phyloP scores from a whole-genome alignment of 2,797 vertebrate genomes.

The Alfaro cultratus region DNA sequence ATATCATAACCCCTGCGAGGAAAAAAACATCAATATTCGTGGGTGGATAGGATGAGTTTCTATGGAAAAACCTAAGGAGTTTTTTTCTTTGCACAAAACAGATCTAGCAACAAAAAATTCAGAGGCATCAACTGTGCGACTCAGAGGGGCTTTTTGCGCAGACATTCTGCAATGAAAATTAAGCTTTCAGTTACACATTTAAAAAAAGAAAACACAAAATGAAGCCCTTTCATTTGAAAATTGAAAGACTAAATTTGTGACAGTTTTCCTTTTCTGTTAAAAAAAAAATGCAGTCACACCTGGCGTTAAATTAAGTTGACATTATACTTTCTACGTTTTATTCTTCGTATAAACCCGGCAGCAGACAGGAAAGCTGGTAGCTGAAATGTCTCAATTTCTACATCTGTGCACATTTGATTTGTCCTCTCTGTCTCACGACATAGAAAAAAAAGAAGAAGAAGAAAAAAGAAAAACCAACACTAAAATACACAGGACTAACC shows the following conservation, averaged over 20 bases:
- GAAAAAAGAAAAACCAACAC: slow-evolving; percentile 81
- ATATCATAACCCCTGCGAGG: slow-evolving; percentile 99
- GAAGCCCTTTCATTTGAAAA: not conserved
- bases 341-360: slow-evolving; percentile 18
- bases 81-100: slow-evolving; percentile 88
- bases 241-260: not conserved
- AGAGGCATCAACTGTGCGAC: slow-evolving; percentile 94
- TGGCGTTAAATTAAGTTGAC: slow-evolving; percentile 25
- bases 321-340: slow-evolving; percentile 24
- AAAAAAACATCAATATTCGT: slow-evolving; percentile 99
- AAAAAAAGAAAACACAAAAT: not conserved
- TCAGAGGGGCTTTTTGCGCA: slow-evolving; percentile 83
- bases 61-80: slow-evolving; percentile 97
- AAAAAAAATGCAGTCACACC: slow-evolving; percentile 10
- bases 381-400: slow-evolving; percentile 74
- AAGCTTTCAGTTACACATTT: not conserved
- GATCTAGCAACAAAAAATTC: slow-evolving; percentile 87
- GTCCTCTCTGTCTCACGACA: slow-evolving; percentile 83
- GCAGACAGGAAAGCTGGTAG: slow-evolving; percentile 27
- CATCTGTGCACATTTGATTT: slow-evolving; percentile 53
- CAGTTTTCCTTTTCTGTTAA: not conserved
- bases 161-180: slow-evolving; percentile 82
- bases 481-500: slow-evolving; percentile 90
- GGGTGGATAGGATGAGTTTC: slow-evolving; percentile 95
- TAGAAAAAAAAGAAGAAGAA: slow-evolving; percentile 82